Conservation (phyloP, 2,113 vertebrate genomes). For the Columba livia region DNA sequence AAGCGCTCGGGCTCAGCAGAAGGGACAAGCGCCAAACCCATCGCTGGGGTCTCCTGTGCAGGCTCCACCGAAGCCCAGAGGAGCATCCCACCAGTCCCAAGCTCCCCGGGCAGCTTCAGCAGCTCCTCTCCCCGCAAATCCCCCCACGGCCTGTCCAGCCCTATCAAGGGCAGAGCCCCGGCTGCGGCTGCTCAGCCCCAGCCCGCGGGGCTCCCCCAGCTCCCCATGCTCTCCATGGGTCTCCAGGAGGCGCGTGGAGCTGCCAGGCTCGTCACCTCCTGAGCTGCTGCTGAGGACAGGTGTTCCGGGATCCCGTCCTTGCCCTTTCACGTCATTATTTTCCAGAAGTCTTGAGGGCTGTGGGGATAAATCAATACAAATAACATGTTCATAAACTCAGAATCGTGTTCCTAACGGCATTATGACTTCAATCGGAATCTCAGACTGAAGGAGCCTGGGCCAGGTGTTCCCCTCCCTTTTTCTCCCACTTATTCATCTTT, state of each 20-base stretch:
- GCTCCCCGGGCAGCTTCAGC: accelerated
- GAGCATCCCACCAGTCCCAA: no score
- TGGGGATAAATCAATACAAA: slow-evolving; percentile 68
- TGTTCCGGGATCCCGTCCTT: background rate
- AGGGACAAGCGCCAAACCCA: accelerated
- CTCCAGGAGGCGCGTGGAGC: accelerated
- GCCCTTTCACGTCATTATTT: slow-evolving; percentile 54
- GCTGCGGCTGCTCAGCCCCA: background rate
- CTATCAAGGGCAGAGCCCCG: background rate
- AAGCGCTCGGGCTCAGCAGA: background rate
- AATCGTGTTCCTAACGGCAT: slow-evolving; percentile 35
- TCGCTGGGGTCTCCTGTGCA: accelerated
- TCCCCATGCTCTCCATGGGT: no score
- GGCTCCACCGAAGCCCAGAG: background rate
- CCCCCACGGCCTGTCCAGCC: accelerated
- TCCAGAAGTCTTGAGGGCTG: slow-evolving; percentile 65
- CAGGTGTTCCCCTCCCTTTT: background rate
- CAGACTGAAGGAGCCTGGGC: background rate
- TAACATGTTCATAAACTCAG: slow-evolving; percentile 54
- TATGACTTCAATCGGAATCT: slow-evolving; percentile 35
- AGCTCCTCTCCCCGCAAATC: background rate
- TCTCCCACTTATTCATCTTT: slow-evolving; percentile 4
- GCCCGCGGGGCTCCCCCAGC: no score
- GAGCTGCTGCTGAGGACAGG: background rate
- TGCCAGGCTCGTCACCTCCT: background rate